phyloP scores from a whole-genome alignment of 2,113 vertebrate species.

The Amia ocellicauda region DNA sequence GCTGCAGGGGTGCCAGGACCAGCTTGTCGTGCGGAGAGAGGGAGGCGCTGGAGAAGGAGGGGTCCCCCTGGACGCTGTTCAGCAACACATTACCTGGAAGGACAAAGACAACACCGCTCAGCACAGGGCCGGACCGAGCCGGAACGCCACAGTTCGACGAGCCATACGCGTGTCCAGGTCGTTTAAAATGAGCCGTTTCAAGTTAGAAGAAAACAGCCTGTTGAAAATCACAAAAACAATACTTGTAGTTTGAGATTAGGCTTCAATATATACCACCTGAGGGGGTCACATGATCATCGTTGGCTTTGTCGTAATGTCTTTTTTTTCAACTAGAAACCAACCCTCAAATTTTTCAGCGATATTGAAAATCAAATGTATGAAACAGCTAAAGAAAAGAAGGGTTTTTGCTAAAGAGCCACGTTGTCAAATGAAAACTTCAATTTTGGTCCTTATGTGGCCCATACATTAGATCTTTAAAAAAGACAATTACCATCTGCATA shows the following conservation, averaged over 20 bases:
- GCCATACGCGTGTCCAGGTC: too few species aligned
- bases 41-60: slow-evolving; percentile 56
- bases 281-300: too few species aligned
- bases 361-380: slow-evolving; percentile 35
- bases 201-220: too few species aligned
- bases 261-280: too few species aligned
- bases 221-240: too few species aligned
- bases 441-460: slow-evolving; percentile 48
- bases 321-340: slow-evolving; percentile 29
- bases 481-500: slow-evolving; percentile 33
- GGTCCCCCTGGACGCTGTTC: slow-evolving; percentile 69
- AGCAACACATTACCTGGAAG: slow-evolving; percentile 78
- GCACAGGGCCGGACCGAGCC: slow-evolving; percentile 8
- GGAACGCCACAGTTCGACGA: too few species aligned
- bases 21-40: slow-evolving; percentile 71
- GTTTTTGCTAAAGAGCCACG: slow-evolving; percentile 39
- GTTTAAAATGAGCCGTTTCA: too few species aligned
- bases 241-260: too few species aligned
- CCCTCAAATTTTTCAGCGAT: slow-evolving; percentile 30
- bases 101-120: slow-evolving; percentile 32
- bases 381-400: slow-evolving; percentile 29
- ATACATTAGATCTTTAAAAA: slow-evolving; percentile 48
- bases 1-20: slow-evolving; percentile 77
- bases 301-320: slow-evolving; percentile 30
- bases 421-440: slow-evolving; percentile 46